Evolutionary conservation across 2,113 vertebrate species (phyloP).

Genomic region (Oreochromis aureus): DNA sequence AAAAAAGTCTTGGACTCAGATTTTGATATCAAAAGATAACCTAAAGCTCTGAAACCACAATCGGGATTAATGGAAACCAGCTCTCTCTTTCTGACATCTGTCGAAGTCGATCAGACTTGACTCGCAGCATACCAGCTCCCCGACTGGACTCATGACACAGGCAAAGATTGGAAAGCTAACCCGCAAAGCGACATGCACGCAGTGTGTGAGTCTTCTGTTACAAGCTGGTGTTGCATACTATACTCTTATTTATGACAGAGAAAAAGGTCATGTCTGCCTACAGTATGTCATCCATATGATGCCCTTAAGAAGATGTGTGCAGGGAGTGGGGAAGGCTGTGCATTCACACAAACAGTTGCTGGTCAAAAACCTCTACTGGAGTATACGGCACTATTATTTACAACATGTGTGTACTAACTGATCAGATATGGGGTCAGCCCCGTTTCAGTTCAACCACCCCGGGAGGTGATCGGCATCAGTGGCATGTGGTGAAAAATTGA

Average conservation of each 20-base stretch:
- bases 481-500: background rate
- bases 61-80: conserved; percentile 3
- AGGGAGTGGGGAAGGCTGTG: conserved; percentile 24
- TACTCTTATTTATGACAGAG: conserved; percentile 48
- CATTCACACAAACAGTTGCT: conserved; percentile 54
- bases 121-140: conserved; percentile 27
- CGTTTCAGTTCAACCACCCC: conserved; percentile 21
- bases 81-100: conserved; percentile 25
- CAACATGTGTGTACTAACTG: conserved; percentile 39
- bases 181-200: conserved; percentile 46
- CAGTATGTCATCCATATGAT: conserved; percentile 39
- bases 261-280: conserved; percentile 42
- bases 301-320: conserved; percentile 26
- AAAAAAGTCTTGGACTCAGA: background rate
- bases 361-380: conserved; percentile 60
- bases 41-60: background rate
- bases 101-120: conserved; percentile 26
- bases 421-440: conserved; percentile 34
- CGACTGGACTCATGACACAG: conserved; percentile 50
- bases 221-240: conserved; percentile 44
- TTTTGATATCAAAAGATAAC: background rate
- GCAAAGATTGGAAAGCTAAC: conserved; percentile 56
- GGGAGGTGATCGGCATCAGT: background rate
- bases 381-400: conserved; percentile 61
- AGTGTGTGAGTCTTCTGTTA: conserved; percentile 46